Base-by-base conservation (phyloP, 2,797 vertebrate species). In the Alouatta caraya region DNA sequence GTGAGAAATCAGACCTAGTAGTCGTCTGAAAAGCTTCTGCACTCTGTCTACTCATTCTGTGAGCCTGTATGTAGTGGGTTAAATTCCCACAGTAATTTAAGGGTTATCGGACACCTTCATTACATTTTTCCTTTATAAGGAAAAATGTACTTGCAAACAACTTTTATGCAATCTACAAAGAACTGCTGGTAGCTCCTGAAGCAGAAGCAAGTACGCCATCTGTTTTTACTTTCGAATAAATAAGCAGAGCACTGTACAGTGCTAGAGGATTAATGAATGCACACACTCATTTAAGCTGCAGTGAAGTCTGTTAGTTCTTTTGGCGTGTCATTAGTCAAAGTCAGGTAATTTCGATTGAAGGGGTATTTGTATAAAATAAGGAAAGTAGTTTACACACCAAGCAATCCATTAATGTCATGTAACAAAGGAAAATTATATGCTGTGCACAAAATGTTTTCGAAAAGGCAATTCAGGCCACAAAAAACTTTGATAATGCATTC, bases 391-490 rank as follows among this genome's bases (percentile, higher is more conserved):
- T 89, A 81, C 42, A 87, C 92, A 73, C 70, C 50, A 84, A 92
- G 82, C 82, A 91, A 96, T 96, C 93, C 95, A 95, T 97, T 97
- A 96, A 94, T 94, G 88, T 91, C 96, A 86, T 39, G 70, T 39
- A 95, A 96, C 78, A 95, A 92, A 92, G 94, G 90, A 88, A 97
- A 98, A 97, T 91, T 87, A 93, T 84, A 46, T 52, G n/a, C 50
- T 93, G 57, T 95, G 80, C 44, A 79, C 37, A 94, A 57, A 83
- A 28, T 80, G 88, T 39, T 90, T 97, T 88, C 70, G 39, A 89
- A 95, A 97, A 96, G 89, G 24, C 79, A 90, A 46, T 94, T 26
- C 21, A 86, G 70, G 55, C 30, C 90, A 86, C 50, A 83, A 33
- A 61, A n/a, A 61, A 50, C 80, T 97, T 96, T 72, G n/a, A 13